Evolutionary conservation across 2,797 vertebrate genomes (phyloP).

Genomic region (Artibeus lituratus): DNA sequence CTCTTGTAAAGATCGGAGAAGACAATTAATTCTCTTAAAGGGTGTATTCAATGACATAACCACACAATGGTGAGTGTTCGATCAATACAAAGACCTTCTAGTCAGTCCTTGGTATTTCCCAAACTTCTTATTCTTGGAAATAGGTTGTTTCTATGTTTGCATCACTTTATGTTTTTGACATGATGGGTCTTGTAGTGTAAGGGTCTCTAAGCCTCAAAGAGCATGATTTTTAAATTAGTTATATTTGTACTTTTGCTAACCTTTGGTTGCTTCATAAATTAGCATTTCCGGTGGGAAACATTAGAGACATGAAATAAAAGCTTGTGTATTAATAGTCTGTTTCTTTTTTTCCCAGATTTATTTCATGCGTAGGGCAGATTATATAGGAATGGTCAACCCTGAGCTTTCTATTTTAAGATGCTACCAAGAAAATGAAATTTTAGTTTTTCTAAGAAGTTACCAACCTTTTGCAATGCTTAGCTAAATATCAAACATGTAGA

Average conservation of each 20-base stretch:
- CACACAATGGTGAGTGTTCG: fast-evolving
- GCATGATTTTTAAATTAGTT: not conserved
- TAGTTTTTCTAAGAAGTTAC: not conserved
- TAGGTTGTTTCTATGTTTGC: not conserved
- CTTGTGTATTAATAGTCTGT: no score
- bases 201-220: not conserved
- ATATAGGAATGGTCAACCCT: not conserved
- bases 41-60: not conserved
- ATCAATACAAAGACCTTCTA: not conserved
- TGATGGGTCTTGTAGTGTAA: not conserved
- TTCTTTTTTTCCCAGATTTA: not conserved
- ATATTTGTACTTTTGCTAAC: not conserved
- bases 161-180: not conserved
- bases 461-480: not conserved
- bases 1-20: not conserved
- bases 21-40: no score
- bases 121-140: not conserved
- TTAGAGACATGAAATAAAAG: not conserved
- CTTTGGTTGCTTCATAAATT: not conserved
- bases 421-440: not conserved
- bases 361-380: fast-evolving
- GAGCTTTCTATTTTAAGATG: not conserved
- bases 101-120: not conserved
- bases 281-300: not conserved
- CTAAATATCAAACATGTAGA: not conserved